phyloP scores from a whole-genome alignment of 2,888 invertebrate genomes.

The Dusona sp. region DNA sequence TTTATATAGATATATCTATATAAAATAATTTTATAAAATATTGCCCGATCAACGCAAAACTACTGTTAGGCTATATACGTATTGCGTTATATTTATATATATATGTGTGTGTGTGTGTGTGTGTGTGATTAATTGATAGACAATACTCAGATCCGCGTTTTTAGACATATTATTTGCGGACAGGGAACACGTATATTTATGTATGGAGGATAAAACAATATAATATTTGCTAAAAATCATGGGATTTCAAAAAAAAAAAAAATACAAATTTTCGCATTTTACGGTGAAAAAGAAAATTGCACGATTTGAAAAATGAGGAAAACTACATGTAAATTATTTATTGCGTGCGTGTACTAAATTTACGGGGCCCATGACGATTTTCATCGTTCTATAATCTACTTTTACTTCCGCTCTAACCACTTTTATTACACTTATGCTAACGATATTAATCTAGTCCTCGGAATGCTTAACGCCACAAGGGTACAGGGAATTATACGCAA shows the following conservation, averaged over 20 bases:
- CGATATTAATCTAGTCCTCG: constrained; percentile 53
- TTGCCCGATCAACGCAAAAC: constrained; percentile 69
- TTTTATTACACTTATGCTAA: constrained; percentile 63
- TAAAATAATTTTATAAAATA: constrained; percentile 78
- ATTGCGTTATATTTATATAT: constrained; percentile 35
- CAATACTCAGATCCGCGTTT: constrained; percentile 74
- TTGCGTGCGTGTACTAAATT: constrained; percentile 35
- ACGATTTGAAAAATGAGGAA: constrained; percentile 29
- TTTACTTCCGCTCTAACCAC: constrained; percentile 63
- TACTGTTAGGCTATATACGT: constrained; percentile 61
- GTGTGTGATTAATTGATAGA: constrained; percentile 53
- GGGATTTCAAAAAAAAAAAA: constrained; percentile 33
- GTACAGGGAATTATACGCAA: constrained; percentile 37
- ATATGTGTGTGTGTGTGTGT: constrained; percentile 1
- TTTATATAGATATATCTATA: constrained; percentile 70
- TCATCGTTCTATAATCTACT: constrained; percentile 54
- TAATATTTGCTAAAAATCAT: constrained; percentile 10
- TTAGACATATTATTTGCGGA: constrained; percentile 49
- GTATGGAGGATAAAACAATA: constrained; percentile 31
- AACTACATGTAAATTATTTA: constrained; percentile 21
- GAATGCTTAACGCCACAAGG: constrained; percentile 58
- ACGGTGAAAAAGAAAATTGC: constrained; percentile 47
- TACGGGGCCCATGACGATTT: constrained; percentile 43
- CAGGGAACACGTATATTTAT: constrained; percentile 33
- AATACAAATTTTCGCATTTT: constrained; percentile 14